Percentiles rank a stretch among this genome's conserved stretches.
phyloP scores from a whole-genome alignment of 1,140 invertebrate species.

The Eufriesea mexicana region DNA sequence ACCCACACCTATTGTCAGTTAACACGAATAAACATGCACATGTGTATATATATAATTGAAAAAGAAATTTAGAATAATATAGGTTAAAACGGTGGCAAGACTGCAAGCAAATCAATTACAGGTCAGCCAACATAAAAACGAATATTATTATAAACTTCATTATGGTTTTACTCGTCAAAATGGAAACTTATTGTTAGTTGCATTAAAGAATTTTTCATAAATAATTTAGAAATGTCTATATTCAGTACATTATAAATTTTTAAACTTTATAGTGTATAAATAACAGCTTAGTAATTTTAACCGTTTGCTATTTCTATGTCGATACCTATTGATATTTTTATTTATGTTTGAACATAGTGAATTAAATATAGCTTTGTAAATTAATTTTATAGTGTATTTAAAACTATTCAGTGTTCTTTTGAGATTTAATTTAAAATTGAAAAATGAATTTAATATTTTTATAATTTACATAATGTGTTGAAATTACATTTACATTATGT shows the following conservation, averaged over 20 bases:
- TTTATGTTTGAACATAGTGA: neutral
- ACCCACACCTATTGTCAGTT: conserved; percentile 2
- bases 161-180: neutral
- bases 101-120: conserved; percentile 35
- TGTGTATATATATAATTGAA: conserved; percentile 11
- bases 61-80: conserved; percentile 42
- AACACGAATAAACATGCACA: neutral
- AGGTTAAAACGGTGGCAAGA: conserved; percentile 21
- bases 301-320: neutral
- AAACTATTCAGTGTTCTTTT: neutral
- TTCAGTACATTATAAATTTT: no score
- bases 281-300: neutral
- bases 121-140: conserved; percentile 25
- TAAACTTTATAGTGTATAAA: neutral
- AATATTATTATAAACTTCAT: neutral
- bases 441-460: neutral
- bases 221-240: no score
- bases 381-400: neutral
- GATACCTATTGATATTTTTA: neutral
- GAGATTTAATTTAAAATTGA: neutral
- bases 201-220: neutral
- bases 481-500: no score
- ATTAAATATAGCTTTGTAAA: neutral
- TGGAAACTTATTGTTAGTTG: neutral
- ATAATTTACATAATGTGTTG: neutral